Base-by-base conservation (phyloP, 1,140 invertebrate genomes). In the Drosophila tropicalis region DNA sequence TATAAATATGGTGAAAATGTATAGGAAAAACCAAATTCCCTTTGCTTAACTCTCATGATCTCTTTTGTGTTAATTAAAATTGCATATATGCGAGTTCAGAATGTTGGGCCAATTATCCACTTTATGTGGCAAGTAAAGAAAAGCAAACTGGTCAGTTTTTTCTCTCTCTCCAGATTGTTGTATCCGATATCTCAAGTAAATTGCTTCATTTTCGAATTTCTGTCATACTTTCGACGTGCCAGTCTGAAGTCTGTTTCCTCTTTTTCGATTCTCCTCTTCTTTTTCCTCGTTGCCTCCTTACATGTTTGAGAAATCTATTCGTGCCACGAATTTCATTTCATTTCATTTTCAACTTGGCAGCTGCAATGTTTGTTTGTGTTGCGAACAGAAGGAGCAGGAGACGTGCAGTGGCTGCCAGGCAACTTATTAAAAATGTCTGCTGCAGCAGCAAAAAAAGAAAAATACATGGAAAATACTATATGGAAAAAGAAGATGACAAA, bases 121-220 rank as follows among this genome's bases (percentile, higher is more conserved):
- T 76, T 76, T 58, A 76, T 69, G 75, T 69, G 72, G 65, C 40
- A 66, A 67, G 15, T 17, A 10, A 17, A 51, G 17, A 51, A 51
- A 51, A 51, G 44, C 70, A 72, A 70, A 62, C 74, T 62, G 76
- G 54, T 61, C 76, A 78, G 75, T 71, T 56, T 47, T 47, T 40
- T 55, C 58, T 54, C 54, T 15, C 22, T 56, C 17, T 55, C 54
- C 58, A 66, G 58, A 62, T 77, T 62, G 79, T 77, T 62, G 79
- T 86, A 86, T 86, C 79, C 79, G 82, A 87, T 79, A 73, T 15
- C 81, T 79, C 78, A 79, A 86, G 83, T 87, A 87, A 86, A 86
- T 86, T 87, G 79, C 83, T 86, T 86, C 83, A 87, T 86, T 86
- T 86, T 86, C 83, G 83, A 86, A 86, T 86, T 86, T 86, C 83